Evolutionary conservation across 2,888 invertebrate species (phyloP).

Genomic region (Chouioia cunea): DNA sequence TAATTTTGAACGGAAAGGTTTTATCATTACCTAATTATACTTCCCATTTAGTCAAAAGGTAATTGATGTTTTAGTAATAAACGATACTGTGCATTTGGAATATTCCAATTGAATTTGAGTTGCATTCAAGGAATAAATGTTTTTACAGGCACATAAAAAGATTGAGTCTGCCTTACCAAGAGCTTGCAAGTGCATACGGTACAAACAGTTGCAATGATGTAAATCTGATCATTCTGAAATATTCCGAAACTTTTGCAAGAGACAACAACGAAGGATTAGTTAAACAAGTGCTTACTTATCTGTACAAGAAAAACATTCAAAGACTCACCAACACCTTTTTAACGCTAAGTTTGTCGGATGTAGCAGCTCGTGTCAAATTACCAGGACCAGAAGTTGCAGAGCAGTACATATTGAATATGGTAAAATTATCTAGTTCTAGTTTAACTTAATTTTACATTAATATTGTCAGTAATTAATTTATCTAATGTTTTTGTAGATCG

Average conservation of each 20-base stretch:
- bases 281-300: conserved; percentile 87
- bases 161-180: conserved; percentile 88
- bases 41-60: conserved; percentile 83
- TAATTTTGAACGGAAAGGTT: conserved; percentile 93
- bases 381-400: conserved; percentile 90
- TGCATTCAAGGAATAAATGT: not conserved
- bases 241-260: conserved; percentile 83
- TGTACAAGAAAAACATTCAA: conserved; percentile 97
- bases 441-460: conserved; percentile 4
- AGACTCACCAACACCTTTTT: conserved; percentile 94
- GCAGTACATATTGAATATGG: conserved; percentile 94
- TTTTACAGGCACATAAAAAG: conserved; percentile 81
- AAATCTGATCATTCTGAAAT: conserved; percentile 78
- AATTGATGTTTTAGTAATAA: conserved; percentile 4
- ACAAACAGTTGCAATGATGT: conserved; percentile 81
- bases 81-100: not conserved
- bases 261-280: conserved; percentile 83
- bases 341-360: conserved; percentile 89
- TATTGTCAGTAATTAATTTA: not conserved
- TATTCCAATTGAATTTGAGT: not conserved
- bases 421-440: conserved; percentile 61
- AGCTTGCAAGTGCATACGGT: conserved; percentile 85
- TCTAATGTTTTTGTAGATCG: conserved; percentile 77
- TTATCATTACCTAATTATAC: conserved; percentile 88
- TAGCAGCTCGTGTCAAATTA: conserved; percentile 90